Conservation (phyloP, 2,888 invertebrate species). For the Phytoseiulus persimilis region DNA sequence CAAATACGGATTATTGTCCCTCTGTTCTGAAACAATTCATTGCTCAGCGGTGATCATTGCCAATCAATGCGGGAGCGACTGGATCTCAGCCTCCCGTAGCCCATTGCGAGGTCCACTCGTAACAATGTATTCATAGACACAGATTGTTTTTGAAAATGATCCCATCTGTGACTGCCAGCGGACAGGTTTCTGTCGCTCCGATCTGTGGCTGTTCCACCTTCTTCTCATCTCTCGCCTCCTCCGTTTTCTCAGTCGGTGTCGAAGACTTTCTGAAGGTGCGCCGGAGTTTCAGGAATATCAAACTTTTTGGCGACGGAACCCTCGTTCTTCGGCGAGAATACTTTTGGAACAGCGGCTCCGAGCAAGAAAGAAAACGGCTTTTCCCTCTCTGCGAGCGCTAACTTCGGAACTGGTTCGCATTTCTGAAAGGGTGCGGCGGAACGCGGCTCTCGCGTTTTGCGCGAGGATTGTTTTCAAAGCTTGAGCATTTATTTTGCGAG, state of each 20-base stretch:
- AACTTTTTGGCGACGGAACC: background rate
- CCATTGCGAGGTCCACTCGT: too few species aligned
- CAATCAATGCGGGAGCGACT: background rate
- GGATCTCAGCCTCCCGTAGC: background rate
- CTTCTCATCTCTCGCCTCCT: background rate
- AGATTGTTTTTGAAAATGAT: background rate
- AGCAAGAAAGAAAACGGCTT: background rate
- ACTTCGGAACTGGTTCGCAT: background rate
- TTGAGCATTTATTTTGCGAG: too few species aligned
- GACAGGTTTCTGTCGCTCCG: background rate
- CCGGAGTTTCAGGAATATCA: background rate
- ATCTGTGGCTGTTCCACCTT: background rate
- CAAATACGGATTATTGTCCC: background rate
- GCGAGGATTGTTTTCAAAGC: background rate
- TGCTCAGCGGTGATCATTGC: background rate
- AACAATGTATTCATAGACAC: too few species aligned
- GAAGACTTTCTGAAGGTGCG: background rate
- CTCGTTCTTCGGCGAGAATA: background rate
- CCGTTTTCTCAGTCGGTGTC: background rate
- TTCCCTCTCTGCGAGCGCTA: conserved; percentile 5
- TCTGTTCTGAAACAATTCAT: background rate
- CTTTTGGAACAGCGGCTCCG: background rate
- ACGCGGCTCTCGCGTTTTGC: background rate
- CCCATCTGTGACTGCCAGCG: background rate
- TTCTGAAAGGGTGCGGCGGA: background rate